Conservation (phyloP, 2,888 invertebrate species). For the Drosophila affinis region DNA sequence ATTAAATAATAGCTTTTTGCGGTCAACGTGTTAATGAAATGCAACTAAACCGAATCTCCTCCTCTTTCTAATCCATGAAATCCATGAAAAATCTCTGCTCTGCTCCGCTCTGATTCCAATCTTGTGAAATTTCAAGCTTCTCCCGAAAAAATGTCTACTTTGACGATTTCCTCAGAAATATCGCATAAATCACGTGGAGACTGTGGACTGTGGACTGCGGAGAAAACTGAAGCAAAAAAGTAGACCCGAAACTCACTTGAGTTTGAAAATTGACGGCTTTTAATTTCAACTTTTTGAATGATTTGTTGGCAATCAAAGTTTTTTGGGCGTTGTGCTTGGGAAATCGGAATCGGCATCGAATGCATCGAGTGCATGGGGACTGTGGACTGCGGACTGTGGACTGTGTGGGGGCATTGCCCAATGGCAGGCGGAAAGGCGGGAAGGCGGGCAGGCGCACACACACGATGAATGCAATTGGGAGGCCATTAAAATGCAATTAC, state of each 20-base stretch:
- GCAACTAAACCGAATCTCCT: slow-evolving; percentile 5
- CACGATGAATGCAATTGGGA: slow-evolving; percentile 48
- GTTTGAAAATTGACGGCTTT: slow-evolving; percentile 52
- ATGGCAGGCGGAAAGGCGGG: slow-evolving; percentile 3
- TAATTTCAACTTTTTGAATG: slow-evolving; percentile 63
- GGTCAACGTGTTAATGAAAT: slow-evolving; percentile 40
- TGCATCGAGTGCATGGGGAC: slow-evolving; percentile 2
- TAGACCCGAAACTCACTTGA: slow-evolving; percentile 6
- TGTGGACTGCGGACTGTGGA: background rate
- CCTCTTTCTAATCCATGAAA: background rate
- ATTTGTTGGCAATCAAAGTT: slow-evolving; percentile 58
- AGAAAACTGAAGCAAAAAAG: slow-evolving; percentile 5
- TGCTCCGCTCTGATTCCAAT: too few species aligned
- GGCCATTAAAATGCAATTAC: slow-evolving; percentile 77
- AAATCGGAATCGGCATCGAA: slow-evolving; percentile 27
- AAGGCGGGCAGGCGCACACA: background rate
- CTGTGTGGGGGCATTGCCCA: slow-evolving; percentile 46
- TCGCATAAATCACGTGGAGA: slow-evolving; percentile 56
- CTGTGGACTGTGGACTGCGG: background rate
- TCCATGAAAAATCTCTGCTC: background rate
- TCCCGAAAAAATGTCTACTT: background rate
- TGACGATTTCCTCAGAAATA: slow-evolving; percentile 25
- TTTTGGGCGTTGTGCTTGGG: slow-evolving; percentile 41
- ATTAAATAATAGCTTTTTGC: slow-evolving; percentile 47
- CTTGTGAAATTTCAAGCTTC: slow-evolving; percentile 7